phyloP scores from a whole-genome alignment of 2,113 vertebrate genomes.

The Silurus meridionalis region DNA sequence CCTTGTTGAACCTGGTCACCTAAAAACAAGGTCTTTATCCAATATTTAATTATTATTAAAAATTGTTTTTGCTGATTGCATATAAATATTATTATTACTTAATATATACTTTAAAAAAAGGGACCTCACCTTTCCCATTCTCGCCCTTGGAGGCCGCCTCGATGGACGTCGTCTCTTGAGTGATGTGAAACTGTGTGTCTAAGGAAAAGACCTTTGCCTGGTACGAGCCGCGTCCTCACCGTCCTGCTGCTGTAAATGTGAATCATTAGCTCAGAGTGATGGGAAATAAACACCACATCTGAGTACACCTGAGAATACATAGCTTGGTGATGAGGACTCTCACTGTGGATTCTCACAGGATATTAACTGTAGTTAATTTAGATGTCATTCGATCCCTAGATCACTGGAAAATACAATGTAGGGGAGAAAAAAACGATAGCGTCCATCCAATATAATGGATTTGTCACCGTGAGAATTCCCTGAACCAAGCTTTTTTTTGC shows the following conservation, averaged over 20 bases:
- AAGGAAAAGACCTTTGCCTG: conserved; percentile 70
- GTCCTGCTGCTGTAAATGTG: conserved; percentile 65
- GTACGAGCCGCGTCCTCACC: conserved; percentile 48
- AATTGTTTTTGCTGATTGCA: too few species aligned
- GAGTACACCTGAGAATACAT: neutral
- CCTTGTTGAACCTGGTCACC: too few species aligned
- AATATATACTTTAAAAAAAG: neutral
- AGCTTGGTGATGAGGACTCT: neutral
- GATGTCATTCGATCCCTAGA: neutral
- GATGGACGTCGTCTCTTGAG: conserved; percentile 41
- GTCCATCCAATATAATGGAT: neutral
- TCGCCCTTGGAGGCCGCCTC: conserved; percentile 11
- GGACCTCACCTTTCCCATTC: conserved; percentile 58
- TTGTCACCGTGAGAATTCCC: neutral
- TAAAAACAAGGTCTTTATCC: too few species aligned
- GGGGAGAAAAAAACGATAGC: neutral
- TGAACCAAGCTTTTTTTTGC: neutral
- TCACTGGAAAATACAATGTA: neutral
- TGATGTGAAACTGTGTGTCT: conserved; percentile 30
- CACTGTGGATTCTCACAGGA: neutral
- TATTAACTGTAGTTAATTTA: neutral
- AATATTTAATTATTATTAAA: too few species aligned
- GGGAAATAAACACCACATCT: neutral
- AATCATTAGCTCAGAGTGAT: conserved; percentile 69
- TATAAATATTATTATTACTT: neutral